phyloP scores from a whole-genome alignment of 1,140 invertebrate genomes.

The Meteorus sp. region DNA sequence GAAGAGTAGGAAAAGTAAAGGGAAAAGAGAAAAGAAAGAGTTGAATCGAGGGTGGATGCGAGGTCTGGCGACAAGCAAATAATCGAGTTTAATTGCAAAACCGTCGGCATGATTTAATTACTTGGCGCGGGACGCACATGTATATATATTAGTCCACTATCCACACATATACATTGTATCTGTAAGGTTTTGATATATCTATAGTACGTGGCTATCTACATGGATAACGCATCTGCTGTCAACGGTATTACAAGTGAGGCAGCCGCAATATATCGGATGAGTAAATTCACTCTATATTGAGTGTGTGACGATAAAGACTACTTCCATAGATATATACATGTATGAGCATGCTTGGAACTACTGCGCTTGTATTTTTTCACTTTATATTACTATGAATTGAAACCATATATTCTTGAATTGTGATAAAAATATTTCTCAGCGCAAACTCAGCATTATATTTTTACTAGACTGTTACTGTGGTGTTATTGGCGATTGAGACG shows the following conservation, averaged over 20 bases:
- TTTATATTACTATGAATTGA: too few species aligned
- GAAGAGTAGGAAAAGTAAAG: conserved; percentile 25
- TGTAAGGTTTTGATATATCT: background rate
- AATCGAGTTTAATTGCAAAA: conserved; percentile 63
- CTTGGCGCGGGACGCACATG: conserved; percentile 38
- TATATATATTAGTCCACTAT: conserved; percentile 26
- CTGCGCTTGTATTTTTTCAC: background rate
- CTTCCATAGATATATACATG: background rate
- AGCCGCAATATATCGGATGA: conserved; percentile 5
- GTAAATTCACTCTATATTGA: conserved; percentile 7
- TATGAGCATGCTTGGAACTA: background rate
- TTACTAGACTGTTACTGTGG: background rate
- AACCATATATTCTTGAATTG: background rate
- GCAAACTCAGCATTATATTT: background rate
- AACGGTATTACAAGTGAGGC: conserved; percentile 12
- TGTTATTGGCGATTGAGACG: too few species aligned
- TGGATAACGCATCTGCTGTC: conserved; percentile 7
- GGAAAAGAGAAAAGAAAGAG: conserved; percentile 46
- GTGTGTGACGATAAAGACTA: conserved; percentile 5
- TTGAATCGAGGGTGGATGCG: conserved; percentile 48
- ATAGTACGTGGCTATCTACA: background rate
- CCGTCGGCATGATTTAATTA: conserved; percentile 62
- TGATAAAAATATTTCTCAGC: background rate
- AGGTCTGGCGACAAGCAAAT: conserved; percentile 57
- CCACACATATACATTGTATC: conserved; percentile 15